Base-by-base conservation (phyloP, 2,113 vertebrate genomes). In the Cygnus atratus region DNA sequence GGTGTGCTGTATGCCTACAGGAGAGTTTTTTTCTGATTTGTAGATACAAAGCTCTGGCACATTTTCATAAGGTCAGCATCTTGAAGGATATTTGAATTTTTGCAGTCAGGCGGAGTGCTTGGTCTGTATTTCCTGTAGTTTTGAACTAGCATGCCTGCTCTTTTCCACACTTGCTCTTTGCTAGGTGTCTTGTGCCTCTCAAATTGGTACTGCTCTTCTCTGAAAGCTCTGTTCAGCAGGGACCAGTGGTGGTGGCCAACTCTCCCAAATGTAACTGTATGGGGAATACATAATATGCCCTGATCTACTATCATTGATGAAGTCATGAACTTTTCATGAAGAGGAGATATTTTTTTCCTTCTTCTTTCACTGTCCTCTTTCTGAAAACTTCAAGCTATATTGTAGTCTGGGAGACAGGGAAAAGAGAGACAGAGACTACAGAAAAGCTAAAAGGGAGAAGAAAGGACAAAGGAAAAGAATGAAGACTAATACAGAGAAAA, bases 251-350 rank as follows among this genome's bases (percentile, higher is more conserved):
- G 1, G 8, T 16, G 35, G 44, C 35, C 20, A 31, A 13, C 24
- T 59, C 6, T n/a, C 0, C 0, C 5, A 48, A 22, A 54, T 7
- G 14, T 35, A 76, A 24, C 20, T 21, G 35, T 29, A 5, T 10
- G 9, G 41, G 28, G 11, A 44, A 10, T 35, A 35, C 1, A 5
- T 70, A 2, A 1, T 65, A 26, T 75, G 29, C 33, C 24, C 39
- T 79, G 74, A 58, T 44, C 33, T 87, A 26, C 61, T 68, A 7
- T 25, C 4, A 2, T 24, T 73, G 9, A 14, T 37, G 44, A 37
- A 31, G 89, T 84, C 19, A 89, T 62, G 31, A 76, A 48, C 50
- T 48, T 91, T 48, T 48, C 0, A 2, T 17, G 25, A 72, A 68
- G 11, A 54, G 33, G 75, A 17, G 28, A 17, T 44, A 18, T 18